Evolutionary conservation across 2,113 vertebrate genomes (phyloP), one percentile per base, ranked within the genome.

Genomic region (Phaethornis superciliosus): DNA sequence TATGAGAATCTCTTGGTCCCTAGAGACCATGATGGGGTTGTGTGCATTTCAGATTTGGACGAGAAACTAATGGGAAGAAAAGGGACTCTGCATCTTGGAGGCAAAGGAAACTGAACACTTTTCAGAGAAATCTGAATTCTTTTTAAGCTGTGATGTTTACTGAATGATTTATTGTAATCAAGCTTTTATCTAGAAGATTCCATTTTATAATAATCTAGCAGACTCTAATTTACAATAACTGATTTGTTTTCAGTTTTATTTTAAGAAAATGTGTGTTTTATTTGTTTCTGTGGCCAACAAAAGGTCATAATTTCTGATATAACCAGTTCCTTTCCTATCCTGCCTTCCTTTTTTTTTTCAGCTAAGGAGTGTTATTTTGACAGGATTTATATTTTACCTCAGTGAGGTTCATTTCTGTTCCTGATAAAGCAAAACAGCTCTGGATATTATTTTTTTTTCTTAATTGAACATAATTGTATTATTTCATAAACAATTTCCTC

Each of bases 341-440:
- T 77, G 33, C 60, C 81, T 78, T 83, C 33, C 81, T 81, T 83
- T n/a, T 67, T 69, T 63, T 81, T 95, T 85, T 58, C 82, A 95
- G 59, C 52, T 80, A 33, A 78, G 64, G 35, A 11, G 24, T 60
- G n/a, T 10, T 78, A 3, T 37, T 92, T 91, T 82, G 24, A 49
- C 79, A 81, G 49, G 75, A 64, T 60, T 85, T 6, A 0, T 74
- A 13, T 81, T 83, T 83, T 75, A 20, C 60, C 27, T 60, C 28
- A 5, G 10, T 23, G 18, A 74, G 26, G 78, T 13, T 89, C 5
- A 17, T 62, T 84, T 87, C 55, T 88, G 33, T 12, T 93, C 60
- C 85, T 52, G 33, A 74, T 32, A 35, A 85, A 56, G 28, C 33
- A 42, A 58, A 85, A 3, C 77, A 84, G 52, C 52, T 76, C n/a